Evolutionary conservation across 2,113 vertebrate genomes (phyloP).

Genomic region (Atractosteus spatula): DNA sequence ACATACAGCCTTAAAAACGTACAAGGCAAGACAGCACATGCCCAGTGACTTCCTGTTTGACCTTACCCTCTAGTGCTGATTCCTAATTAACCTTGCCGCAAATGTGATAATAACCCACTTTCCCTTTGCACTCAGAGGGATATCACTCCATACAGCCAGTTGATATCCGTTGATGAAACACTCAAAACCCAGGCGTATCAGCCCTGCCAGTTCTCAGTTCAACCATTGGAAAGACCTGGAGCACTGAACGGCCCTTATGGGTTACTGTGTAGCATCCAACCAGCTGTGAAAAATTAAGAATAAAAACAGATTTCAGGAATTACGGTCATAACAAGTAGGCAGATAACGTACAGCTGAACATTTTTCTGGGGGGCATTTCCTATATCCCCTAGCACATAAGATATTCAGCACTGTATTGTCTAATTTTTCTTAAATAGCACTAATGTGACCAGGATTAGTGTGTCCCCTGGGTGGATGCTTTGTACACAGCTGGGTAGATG

Average conservation of each 20-base stretch:
- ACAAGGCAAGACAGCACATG: neutral
- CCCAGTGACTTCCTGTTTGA: neutral
- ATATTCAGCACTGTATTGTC: neutral
- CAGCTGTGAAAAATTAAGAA: neutral
- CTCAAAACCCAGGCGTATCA: neutral
- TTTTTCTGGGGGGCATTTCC: neutral
- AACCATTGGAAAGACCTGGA: neutral
- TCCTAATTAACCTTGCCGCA: neutral
- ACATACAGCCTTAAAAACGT: neutral
- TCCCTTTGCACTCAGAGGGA: neutral
- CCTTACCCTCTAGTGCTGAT: neutral
- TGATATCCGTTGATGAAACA: neutral
- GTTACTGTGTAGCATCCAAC: neutral
- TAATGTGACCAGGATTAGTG: neutral
- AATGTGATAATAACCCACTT: neutral
- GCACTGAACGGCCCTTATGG: neutral
- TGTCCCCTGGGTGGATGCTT: neutral
- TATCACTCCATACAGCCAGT: neutral
- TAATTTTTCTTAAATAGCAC: neutral
- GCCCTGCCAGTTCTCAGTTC: neutral
- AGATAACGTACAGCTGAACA: neutral
- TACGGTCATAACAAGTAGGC: neutral
- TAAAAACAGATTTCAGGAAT: neutral
- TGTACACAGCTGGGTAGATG: constrained; percentile 10
- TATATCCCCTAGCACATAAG: neutral